Evolutionary conservation across 1,140 invertebrate species (phyloP), one percentile per base, ranked within the genome.

Genomic region (Tetranychus urticae): DNA sequence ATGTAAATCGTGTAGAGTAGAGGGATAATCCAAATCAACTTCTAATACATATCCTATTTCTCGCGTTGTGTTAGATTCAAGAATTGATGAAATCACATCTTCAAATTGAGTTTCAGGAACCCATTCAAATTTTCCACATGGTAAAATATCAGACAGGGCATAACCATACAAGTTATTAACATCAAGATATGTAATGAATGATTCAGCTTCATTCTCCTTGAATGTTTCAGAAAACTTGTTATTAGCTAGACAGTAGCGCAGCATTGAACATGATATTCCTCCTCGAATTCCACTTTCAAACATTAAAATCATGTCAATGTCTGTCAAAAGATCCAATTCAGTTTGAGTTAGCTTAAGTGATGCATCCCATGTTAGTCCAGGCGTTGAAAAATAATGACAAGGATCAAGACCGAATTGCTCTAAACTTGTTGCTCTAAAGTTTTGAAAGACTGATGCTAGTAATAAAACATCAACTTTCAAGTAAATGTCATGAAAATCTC

Each of bases 1-100:
- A 65, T 75, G 71, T 33, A n/a, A 1, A 36, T 65, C 58, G 60
- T 70, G 68, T 37, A 69, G 23, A 61, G 66, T 56, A 59, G 60
- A 42, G 33, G 65, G 64, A 60, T 66, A 70, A 55, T 63, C 60
- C 10, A 70, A 61, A 59, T 68, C 65, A 31, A 67, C 63, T 64
- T 67, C 66, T 33, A 70, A 59, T 36, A 67, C 61, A 61, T 63
- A 68, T 12, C 65, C 67, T 56, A 37, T 64, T 42, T 59, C 48
- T 61, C 39, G 5, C 5, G 5, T 10, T 10, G 50, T 33, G 34
- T 62, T 58, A 33, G 12, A 14, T 60, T 57, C 47, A 39, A 10
- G 4, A 14, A 50, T 34, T 56, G 64, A 14, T 55, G 14, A 23
- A 48, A 56, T n/a, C 42, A 1, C 58, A n/a, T 47, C 36, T 35